Evolutionary conservation across 1,140 invertebrate genomes (phyloP), one percentile per base, ranked within the genome.

Genomic region (Triops longicaudatus): DNA sequence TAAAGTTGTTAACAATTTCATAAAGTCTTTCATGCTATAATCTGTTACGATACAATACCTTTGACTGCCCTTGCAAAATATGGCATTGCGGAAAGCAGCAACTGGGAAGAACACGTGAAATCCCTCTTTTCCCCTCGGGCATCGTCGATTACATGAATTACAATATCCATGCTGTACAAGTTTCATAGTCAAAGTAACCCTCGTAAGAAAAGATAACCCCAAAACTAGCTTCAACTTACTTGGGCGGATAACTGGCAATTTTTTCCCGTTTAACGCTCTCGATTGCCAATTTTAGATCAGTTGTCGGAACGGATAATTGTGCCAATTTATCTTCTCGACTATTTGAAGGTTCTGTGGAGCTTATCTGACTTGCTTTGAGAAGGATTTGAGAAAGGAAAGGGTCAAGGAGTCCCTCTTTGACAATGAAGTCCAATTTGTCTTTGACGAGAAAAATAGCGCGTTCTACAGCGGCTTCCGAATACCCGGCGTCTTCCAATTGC

Each of bases 21-120:
- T 28, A 26, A 26, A 74, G 73, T 43, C n/a, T n/a, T n/a, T n/a
- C n/a, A 17, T 42, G 26, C n/a, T 78, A 75, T 83, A 82, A 9
- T 81, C 80, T 74, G 82, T 82, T 5, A 81, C 84, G 1, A 82
- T 83, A 42, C 12, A 71, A 79, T 79, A 86, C 85, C 92, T 9
- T 90, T 88, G 0, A 92, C 93, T 0, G 95, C 91, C 82, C 96
- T 92, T 27, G 93, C 92, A 85, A 97, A 98, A 84, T 97, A 98
- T 50, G 93, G 93, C 94, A 98, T 98, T 85, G 97, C 94, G 76
- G 90, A 88, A 0, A 96, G 88, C 5, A 98, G 85, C 73, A 97
- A 82, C 80, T 91, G 91, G 82, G 96, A 91, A 1, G 93, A 90
- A 82, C 95, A 97, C 76, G 88, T 87, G 82, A 97, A 98, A 82